Conservation (phyloP, 2,113 vertebrate species). For the Boulengeromyrus knoepffleri region DNA sequence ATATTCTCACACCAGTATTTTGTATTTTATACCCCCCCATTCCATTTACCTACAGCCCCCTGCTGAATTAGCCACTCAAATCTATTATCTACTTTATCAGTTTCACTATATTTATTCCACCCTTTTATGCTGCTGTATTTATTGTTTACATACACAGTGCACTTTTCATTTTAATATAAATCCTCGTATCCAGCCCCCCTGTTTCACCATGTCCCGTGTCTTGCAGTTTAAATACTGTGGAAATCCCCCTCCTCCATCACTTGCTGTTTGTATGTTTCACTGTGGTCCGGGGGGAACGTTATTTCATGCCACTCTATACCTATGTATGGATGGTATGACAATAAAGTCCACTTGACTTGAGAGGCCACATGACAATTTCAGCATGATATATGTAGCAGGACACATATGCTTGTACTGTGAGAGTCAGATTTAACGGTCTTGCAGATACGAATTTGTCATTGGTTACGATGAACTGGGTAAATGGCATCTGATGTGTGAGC, state of each 20-base stretch:
- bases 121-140: not conserved
- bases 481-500: not conserved
- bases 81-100: not conserved
- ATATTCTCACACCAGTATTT: too few relatives aligned
- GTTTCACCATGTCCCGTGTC: not conserved
- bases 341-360: not conserved
- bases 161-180: not conserved
- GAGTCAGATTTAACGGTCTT: not conserved
- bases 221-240: not conserved
- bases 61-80: not conserved
- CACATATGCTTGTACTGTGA: not conserved
- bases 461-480: not conserved
- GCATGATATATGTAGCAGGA: not conserved
- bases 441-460: not conserved
- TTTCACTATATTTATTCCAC: not conserved
- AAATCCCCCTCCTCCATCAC: not conserved
- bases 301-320: not conserved
- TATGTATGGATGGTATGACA: not conserved
- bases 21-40: not conserved
- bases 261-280: not conserved
- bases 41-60: not conserved
- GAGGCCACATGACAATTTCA: not conserved
- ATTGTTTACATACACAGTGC: not conserved
- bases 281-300: not conserved
- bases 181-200: not conserved